Evolutionary conservation across 2,888 invertebrate genomes (phyloP).

Genomic region (Pollenia griseotomentosa): DNA sequence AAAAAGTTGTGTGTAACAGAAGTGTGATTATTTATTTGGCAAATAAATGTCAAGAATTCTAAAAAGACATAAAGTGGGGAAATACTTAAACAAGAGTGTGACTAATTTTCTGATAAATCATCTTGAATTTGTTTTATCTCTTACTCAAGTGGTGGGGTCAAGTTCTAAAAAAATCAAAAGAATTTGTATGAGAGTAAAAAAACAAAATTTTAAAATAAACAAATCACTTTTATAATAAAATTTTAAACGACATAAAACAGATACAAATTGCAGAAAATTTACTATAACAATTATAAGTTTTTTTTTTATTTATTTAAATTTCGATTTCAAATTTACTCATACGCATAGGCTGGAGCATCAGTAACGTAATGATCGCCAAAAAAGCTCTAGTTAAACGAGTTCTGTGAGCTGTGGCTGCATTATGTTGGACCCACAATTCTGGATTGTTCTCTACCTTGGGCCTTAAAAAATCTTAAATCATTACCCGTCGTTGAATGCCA

Average conservation of each 20-base stretch:
- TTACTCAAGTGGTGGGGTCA: slow-evolving; percentile 31
- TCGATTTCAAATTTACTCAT: no score
- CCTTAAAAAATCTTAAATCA: no score
- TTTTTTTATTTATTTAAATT: neutral
- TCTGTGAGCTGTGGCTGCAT: no score
- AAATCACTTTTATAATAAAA: neutral
- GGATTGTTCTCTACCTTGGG: no score
- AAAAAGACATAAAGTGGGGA: neutral
- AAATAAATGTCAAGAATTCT: neutral
- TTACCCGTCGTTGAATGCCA: no score
- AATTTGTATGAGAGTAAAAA: slow-evolving; percentile 14
- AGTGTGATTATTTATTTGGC: neutral
- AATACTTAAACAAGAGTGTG: slow-evolving; percentile 1
- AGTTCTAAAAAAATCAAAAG: slow-evolving; percentile 13
- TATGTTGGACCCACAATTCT: no score
- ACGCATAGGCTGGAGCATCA: no score
- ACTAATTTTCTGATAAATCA: slow-evolving; percentile 40
- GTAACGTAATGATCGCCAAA: no score
- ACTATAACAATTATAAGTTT: neutral
- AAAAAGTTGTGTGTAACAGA: neutral
- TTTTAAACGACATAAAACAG: slow-evolving; percentile 15
- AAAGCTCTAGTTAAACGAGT: no score
- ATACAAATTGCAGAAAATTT: neutral
- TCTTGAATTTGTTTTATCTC: slow-evolving; percentile 10
- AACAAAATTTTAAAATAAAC: neutral